Evolutionary conservation across 1,140 invertebrate species (phyloP), one percentile per base, ranked within the genome.

Genomic region (Drosophila sturtevanti): DNA sequence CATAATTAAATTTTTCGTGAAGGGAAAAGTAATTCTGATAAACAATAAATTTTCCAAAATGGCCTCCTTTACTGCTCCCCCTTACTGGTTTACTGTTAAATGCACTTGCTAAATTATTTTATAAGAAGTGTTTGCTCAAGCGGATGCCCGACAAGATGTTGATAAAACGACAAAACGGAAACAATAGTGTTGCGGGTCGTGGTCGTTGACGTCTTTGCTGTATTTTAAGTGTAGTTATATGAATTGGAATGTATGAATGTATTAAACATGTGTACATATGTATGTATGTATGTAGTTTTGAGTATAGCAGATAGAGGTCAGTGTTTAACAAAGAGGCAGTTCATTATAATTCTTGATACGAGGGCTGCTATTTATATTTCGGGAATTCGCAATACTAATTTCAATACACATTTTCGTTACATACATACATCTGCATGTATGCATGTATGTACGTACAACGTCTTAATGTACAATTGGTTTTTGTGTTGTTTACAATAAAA

Each of bases 1-100:
- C 66, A 63, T 86, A 77, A 86, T 81, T 86, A 65, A 61, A 65
- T 34, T 86, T 77, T 86, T 60, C 54, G 67, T 48, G 54, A 9
- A 56, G 35, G 41, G 14, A 37, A 1, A 59, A 10, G n/a, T 58
- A 60, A 59, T 59, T 59, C 24, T 35, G 21, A 41, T 41, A 41
- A 60, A 60, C 38, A 22, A 11, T n/a, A 37, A 41, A 60, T 60
- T 58, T 31, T 48, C 9, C 16, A 48, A 21, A 48, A 48, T 21
- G 16, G 16, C 24, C 24, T 38, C 34, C 56, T 59, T 12, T 34
- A 9, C 12, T 5, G 12, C 3, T 38, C 12, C n/a, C 3, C n/a
- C 4, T 7, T 16, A 7, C 9, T 21, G 11, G 9, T 21, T 48
- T 21, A 14, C 41, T 16, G 5, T 27, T n/a, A 31, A 73, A 52